A percentile compares a stretch with the other conserved stretches of the same genome.
These are phyloP conservation scores for Buteo buteo DNA, from an alignment of 2,113 vertebrate genomes.

Conservation along the genomic window DNA sequence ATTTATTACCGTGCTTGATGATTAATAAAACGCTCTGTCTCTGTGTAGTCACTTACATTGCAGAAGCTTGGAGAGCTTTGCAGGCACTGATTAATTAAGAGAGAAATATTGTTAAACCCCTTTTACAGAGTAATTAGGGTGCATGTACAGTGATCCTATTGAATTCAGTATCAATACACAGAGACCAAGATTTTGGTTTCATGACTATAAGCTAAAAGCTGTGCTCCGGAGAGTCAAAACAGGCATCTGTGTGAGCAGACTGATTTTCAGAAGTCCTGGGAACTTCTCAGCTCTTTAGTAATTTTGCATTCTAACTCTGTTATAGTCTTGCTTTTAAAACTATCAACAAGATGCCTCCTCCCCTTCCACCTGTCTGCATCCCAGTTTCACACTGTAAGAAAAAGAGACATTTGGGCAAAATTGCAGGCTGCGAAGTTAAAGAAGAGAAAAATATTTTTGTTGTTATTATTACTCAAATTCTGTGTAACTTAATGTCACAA, in stretches of 20 bases:
- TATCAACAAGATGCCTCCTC: background rate
- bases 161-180: background rate
- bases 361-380: background rate
- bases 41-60: background rate
- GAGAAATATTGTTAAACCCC: background rate
- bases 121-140: background rate
- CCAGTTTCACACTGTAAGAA: background rate
- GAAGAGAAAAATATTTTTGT: background rate
- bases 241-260: background rate
- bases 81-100: background rate
- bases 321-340: background rate
- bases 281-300: background rate
- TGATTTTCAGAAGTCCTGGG: background rate
- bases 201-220: background rate
- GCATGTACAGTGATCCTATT: background rate
- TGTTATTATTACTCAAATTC: background rate
- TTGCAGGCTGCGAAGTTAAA: background rate
- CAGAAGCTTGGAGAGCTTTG: background rate
- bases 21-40: background rate
- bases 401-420: background rate
- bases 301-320: background rate
- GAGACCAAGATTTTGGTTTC: background rate
- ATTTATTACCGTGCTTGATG: background rate
- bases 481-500: background rate
- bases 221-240: background rate